Conservation (phyloP, 2,888 invertebrate species). For the Alentia gelatinosa region DNA sequence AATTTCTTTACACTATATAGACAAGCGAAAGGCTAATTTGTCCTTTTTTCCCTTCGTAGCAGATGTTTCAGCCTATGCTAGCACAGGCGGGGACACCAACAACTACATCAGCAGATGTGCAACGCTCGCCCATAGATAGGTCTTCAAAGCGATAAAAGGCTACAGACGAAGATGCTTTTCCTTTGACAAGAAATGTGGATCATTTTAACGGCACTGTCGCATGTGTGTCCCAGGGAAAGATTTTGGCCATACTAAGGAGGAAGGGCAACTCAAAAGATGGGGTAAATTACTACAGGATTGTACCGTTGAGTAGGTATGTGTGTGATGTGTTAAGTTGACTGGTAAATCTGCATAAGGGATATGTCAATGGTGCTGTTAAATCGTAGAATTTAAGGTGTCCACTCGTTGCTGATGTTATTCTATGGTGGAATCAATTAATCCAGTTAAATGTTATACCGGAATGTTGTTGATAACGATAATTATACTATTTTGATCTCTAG, state of each 20-base stretch:
- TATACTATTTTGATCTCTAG: neutral
- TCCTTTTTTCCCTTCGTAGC: neutral
- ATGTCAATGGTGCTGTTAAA: slow-evolving; percentile 25
- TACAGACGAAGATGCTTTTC: neutral
- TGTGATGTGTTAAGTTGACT: neutral
- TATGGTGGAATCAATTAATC: neutral
- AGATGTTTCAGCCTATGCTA: slow-evolving; percentile 29
- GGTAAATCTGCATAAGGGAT: neutral
- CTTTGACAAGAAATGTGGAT: neutral
- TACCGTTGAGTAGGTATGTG: neutral
- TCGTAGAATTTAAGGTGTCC: neutral
- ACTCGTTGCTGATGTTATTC: neutral
- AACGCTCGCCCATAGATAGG: neutral
- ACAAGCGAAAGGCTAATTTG: neutral
- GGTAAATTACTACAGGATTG: neutral
- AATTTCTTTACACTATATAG: neutral
- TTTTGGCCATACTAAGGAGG: neutral
- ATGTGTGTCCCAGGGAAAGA: neutral
- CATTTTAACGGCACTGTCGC: no score
- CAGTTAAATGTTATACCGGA: neutral
- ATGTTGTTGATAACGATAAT: neutral
- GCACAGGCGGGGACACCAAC: neutral
- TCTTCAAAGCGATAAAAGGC: neutral
- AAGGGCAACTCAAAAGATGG: neutral
- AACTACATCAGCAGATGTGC: neutral